phyloP scores from a whole-genome alignment of 2,888 invertebrate genomes.

The Nemoura dubitans region DNA sequence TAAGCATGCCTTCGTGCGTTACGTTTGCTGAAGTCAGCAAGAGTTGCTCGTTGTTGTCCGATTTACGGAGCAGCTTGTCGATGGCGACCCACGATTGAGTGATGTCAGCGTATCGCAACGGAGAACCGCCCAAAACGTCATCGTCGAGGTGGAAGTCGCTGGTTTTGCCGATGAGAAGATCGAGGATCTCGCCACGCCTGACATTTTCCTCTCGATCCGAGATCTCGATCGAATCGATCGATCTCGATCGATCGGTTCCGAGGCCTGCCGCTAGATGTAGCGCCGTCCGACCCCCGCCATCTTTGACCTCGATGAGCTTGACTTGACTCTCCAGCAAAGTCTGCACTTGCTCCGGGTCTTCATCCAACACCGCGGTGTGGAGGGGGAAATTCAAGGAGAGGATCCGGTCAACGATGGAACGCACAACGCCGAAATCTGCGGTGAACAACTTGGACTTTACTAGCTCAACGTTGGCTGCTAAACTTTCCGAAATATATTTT shows the following conservation, averaged over 20 bases:
- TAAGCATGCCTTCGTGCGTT: background rate
- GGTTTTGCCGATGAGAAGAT: background rate
- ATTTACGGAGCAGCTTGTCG: constrained; percentile 1
- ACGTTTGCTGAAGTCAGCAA: constrained; percentile 25
- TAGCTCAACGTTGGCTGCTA: constrained; percentile 15
- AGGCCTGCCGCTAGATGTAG: constrained; percentile 39
- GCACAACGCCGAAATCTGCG: constrained; percentile 34
- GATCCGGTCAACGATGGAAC: constrained; percentile 43
- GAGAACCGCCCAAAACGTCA: background rate
- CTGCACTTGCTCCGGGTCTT: constrained; percentile 13
- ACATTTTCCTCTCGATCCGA: background rate
- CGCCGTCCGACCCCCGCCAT: constrained; percentile 43
- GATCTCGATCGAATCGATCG: too few species aligned
- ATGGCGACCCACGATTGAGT: constrained; percentile 22
- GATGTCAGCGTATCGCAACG: constrained; percentile 43
- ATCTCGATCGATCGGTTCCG: too few species aligned
- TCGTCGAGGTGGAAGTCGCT: background rate
- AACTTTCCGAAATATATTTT: constrained; percentile 39
- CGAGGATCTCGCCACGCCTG: background rate
- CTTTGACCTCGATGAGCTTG: too few species aligned
- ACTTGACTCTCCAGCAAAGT: background rate
- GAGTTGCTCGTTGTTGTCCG: background rate
- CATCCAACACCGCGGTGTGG: constrained; percentile 42
- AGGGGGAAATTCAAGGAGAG: constrained; percentile 34
- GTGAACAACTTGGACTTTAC: constrained; percentile 29